phyloP scores from a whole-genome alignment of 2,888 invertebrate genomes.

The Villa cingulata region DNA sequence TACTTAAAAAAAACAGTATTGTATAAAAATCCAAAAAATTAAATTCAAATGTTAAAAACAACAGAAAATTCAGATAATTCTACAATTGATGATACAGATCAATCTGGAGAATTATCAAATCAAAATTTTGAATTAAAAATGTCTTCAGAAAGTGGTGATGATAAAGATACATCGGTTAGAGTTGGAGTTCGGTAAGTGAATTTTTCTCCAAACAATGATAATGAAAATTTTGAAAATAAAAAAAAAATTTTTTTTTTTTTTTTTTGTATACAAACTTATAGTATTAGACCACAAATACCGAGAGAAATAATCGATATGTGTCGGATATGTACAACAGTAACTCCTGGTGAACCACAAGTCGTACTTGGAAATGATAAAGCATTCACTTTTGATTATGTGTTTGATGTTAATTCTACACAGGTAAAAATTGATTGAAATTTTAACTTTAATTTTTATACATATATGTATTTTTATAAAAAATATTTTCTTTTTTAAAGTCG shows the following conservation, averaged over 20 bases:
- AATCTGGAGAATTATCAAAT: constrained; percentile 1
- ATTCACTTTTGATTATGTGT: constrained; percentile 94
- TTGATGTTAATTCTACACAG: constrained; percentile 66
- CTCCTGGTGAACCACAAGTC: constrained; percentile 81
- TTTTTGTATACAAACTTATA: constrained; percentile 40
- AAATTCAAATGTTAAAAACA: not conserved
- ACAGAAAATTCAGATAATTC: not conserved
- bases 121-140: constrained; percentile 11
- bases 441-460: not conserved
- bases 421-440: constrained; percentile 25
- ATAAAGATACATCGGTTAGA: constrained; percentile 46
- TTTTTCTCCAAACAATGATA: no score
- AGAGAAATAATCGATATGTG: constrained; percentile 91
- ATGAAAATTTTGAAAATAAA: no score
- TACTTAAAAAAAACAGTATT: no score
- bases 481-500: constrained; percentile 18
- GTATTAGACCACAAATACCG: constrained; percentile 89
- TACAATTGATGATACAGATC: not conserved
- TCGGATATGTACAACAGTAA: constrained; percentile 79
- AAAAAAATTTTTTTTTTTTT: no score
- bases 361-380: constrained; percentile 85
- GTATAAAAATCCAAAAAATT: no score
- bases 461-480: not conserved
- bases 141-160: constrained; percentile 37
- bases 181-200: constrained; percentile 51